phyloP scores from a whole-genome alignment of 2,797 vertebrate species.

The Syngnathus rostellatus region DNA sequence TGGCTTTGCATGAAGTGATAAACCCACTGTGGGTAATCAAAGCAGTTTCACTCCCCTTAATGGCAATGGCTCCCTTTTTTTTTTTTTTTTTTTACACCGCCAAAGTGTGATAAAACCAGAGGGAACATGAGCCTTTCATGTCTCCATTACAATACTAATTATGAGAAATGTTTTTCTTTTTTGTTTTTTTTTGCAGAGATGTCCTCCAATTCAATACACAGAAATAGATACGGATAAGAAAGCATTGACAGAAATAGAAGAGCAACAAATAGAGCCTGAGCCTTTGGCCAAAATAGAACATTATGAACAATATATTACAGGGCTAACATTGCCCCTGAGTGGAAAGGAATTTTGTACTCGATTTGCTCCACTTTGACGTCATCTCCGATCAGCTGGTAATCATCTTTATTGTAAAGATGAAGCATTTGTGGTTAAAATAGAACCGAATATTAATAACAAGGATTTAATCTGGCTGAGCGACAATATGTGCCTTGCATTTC shows the following conservation, averaged over 20 bases:
- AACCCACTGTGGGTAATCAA: background rate
- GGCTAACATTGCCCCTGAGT: constrained; percentile 42
- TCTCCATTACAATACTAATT: no score
- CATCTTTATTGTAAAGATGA: constrained; percentile 1
- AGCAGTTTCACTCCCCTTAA: background rate
- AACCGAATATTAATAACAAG: constrained; percentile 26
- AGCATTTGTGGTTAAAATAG: constrained; percentile 30
- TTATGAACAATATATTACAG: constrained; percentile 65
- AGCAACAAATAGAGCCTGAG: constrained; percentile 13
- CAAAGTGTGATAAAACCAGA: background rate
- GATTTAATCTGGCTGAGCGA: constrained; percentile 5
- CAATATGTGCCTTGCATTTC: constrained; percentile 8
- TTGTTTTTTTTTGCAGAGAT: background rate
- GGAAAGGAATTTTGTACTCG: constrained; percentile 87
- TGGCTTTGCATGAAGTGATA: background rate
- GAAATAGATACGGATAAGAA: constrained; percentile 33
- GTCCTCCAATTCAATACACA: constrained; percentile 5
- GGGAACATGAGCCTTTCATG: background rate
- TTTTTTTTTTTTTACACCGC: background rate
- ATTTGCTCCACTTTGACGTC: constrained; percentile 99
- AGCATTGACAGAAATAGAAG: constrained; percentile 25
- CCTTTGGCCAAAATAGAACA: constrained; percentile 37
- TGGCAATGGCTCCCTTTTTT: background rate
- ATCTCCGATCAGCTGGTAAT: constrained; percentile 92
- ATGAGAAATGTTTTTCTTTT: background rate